Evolutionary conservation across 2,113 vertebrate species (phyloP).

Genomic region (Scomber scombrus): DNA sequence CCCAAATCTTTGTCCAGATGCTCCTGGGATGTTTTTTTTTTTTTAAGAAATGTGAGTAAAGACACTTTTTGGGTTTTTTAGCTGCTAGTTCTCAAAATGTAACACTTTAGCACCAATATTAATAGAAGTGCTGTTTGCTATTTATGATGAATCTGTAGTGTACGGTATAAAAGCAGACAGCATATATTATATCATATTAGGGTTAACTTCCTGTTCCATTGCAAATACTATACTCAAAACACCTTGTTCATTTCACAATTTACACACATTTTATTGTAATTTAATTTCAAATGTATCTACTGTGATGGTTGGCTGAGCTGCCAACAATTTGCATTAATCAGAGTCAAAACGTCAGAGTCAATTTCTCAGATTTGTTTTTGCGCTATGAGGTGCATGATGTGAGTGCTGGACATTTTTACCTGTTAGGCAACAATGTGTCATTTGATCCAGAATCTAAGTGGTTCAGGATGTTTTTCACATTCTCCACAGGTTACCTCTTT

Average conservation of each 20-base stretch:
- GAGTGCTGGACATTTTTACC: slow-evolving; percentile 4
- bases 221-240: background rate
- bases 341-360: slow-evolving; percentile 15
- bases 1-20: slow-evolving; percentile 13
- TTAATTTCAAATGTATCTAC: background rate
- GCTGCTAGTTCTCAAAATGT: slow-evolving; percentile 8
- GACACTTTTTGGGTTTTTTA: background rate
- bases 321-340: slow-evolving; percentile 25
- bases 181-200: background rate
- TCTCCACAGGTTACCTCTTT: slow-evolving; percentile 6
- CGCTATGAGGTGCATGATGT: background rate
- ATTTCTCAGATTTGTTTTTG: slow-evolving; percentile 21
- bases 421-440: slow-evolving; percentile 6
- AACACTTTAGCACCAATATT: background rate
- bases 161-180: background rate
- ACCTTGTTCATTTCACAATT: slow-evolving; percentile 11
- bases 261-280: slow-evolving; percentile 11
- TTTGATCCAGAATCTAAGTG: slow-evolving; percentile 11
- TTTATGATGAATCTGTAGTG: background rate
- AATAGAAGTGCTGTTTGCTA: background rate
- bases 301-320: background rate
- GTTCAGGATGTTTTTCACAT: slow-evolving; percentile 7
- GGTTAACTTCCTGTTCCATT: background rate
- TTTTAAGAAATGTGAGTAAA: background rate
- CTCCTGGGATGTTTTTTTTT: background rate